Conservation (phyloP, 2,113 vertebrate species). For the Chroicocephalus ridibundus region DNA sequence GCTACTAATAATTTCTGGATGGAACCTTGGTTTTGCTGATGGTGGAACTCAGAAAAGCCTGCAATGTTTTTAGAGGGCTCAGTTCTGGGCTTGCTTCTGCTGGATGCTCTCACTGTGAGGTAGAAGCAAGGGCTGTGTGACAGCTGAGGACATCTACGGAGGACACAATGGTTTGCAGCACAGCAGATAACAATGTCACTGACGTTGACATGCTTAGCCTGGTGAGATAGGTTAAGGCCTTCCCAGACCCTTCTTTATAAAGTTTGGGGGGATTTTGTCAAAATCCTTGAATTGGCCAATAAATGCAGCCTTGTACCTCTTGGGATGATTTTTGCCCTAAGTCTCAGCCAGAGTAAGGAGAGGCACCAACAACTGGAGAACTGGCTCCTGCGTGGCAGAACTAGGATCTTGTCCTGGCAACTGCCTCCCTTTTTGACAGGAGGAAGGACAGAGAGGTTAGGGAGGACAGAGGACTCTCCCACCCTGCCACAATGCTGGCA, state of each 20-base stretch:
- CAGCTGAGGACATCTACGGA: rapidly evolving
- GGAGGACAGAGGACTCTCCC: not conserved
- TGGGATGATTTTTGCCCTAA: not conserved
- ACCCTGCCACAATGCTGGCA: not conserved
- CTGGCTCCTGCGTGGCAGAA: not conserved
- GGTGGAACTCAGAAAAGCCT: not conserved
- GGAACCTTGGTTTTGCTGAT: not conserved
- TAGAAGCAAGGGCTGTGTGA: rapidly evolving
- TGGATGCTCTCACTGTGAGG: rapidly evolving
- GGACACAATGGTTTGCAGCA: not conserved
- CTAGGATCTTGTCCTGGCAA: not conserved
- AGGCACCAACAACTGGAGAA: not conserved
- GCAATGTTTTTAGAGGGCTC: not conserved
- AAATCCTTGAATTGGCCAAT: not conserved
- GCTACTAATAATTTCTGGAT: not conserved
- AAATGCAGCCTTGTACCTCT: not conserved
- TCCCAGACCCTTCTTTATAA: not conserved
- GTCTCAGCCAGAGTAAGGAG: not conserved
- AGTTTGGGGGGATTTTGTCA: not conserved
- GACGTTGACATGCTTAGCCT: rapidly evolving
- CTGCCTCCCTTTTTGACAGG: not conserved
- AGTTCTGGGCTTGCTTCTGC: not conserved
- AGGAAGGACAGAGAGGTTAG: not conserved
- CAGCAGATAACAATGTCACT: not conserved
- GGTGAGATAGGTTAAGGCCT: not conserved